A percentile compares a stretch with the other conserved stretches of the same genome.
These are phyloP conservation scores for Vimba vimba DNA, from an alignment of 2,113 vertebrate species.

Conservation along the genomic window DNA sequence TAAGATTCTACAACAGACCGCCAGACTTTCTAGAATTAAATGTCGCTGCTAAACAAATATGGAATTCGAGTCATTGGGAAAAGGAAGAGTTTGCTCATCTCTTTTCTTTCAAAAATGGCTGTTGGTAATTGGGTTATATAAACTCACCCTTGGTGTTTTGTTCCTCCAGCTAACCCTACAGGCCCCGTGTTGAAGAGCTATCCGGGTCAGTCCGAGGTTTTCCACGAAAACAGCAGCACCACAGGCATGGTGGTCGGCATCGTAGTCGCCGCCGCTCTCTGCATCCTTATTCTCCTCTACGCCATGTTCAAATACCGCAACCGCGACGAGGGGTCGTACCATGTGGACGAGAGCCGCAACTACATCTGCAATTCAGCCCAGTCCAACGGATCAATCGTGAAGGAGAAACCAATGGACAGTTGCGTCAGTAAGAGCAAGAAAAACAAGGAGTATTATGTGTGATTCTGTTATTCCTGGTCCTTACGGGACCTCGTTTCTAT, in stretches of 20 bases:
- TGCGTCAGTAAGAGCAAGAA: slow-evolving; percentile 96
- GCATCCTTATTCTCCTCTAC: slow-evolving; percentile 98
- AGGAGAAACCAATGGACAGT: slow-evolving; percentile 96
- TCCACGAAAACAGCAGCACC: slow-evolving; percentile 95
- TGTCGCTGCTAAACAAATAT: background rate
- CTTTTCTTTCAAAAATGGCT: background rate
- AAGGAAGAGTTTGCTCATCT: background rate
- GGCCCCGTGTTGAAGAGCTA: slow-evolving; percentile 84
- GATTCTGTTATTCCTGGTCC: slow-evolving; percentile 71
- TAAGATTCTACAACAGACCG: background rate
- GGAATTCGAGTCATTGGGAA: background rate
- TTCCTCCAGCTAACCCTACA: slow-evolving; percentile 89
- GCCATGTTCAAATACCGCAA: slow-evolving; percentile 99
- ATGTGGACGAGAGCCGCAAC: slow-evolving; percentile 96
- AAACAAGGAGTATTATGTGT: slow-evolving; percentile 99
- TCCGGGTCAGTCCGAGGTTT: slow-evolving; percentile 88
- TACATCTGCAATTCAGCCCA: slow-evolving; percentile 99
- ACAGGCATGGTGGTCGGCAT: slow-evolving; percentile 99
- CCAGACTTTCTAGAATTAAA: background rate
- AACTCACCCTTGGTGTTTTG: slow-evolving; percentile 50
- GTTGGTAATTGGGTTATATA: background rate
- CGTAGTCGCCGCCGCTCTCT: slow-evolving; percentile 92
- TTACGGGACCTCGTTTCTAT: slow-evolving; percentile 62
- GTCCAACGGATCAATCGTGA: slow-evolving; percentile 95
- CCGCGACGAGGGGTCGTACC: slow-evolving; percentile 74